Evolutionary conservation across 2,797 vertebrate species (phyloP).

Genomic region (Sebastes dallii): DNA sequence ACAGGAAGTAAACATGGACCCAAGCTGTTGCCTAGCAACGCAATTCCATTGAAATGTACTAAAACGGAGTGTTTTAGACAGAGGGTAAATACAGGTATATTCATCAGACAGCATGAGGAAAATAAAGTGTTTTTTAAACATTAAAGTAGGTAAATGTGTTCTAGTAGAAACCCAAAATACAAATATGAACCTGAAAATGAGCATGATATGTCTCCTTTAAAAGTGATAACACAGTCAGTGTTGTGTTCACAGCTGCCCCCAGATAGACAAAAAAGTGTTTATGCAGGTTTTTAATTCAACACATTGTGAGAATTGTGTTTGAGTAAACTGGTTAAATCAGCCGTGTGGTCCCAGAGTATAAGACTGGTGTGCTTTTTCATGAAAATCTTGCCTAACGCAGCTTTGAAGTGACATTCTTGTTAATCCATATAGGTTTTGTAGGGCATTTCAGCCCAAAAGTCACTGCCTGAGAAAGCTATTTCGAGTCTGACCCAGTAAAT

Average conservation of each 20-base stretch:
- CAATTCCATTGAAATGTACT: too few species aligned
- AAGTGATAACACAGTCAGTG: too few species aligned
- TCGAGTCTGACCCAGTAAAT: constrained; percentile 12
- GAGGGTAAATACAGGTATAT: too few species aligned
- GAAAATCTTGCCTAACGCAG: background rate
- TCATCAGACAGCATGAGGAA: too few species aligned
- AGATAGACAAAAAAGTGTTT: background rate
- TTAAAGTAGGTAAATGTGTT: too few species aligned
- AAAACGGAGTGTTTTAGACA: too few species aligned
- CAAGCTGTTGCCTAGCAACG: too few species aligned
- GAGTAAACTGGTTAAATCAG: background rate
- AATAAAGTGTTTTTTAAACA: too few species aligned
- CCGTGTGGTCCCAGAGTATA: background rate
- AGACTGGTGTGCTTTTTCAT: background rate
- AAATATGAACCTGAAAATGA: too few species aligned
- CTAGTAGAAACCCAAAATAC: too few species aligned
- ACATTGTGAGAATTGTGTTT: background rate
- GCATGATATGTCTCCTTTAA: background rate
- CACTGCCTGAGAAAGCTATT: constrained; percentile 15
- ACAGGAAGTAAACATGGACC: too few species aligned
- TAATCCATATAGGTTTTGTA: constrained; percentile 8
- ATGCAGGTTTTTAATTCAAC: background rate
- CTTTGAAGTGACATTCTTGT: constrained; percentile 16
- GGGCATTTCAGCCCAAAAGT: constrained; percentile 7
- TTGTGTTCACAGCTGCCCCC: background rate